phyloP scores from a whole-genome alignment of 2,888 invertebrate species.

The Busseola fusca region DNA sequence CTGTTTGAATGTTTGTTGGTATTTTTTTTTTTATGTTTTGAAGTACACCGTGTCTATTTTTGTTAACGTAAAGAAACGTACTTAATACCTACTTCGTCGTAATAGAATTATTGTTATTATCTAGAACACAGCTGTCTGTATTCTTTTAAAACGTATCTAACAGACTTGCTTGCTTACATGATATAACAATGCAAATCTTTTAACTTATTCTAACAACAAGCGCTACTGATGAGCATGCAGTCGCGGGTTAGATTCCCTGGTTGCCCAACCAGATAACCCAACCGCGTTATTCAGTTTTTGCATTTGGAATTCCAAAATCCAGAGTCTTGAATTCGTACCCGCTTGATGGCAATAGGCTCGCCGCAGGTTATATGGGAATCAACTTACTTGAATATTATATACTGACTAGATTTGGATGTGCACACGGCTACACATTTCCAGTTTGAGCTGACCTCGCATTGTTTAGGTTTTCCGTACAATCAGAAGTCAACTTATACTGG shows the following conservation, averaged over 20 bases:
- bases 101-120: neutral
- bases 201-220: neutral
- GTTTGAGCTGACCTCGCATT: too few relatives aligned
- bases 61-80: neutral
- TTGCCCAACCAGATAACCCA: too few relatives aligned
- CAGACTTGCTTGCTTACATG: neutral
- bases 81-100: neutral
- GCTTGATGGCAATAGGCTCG: neutral
- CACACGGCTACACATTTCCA: too few relatives aligned
- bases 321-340: neutral
- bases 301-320: neutral
- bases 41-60: neutral
- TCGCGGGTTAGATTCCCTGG: neutral
- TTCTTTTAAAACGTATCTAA: neutral
- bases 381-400: neutral
- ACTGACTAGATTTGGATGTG: neutral
- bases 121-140: neutral
- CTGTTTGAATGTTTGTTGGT: neutral
- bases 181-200: too few relatives aligned
- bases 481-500: too few relatives aligned
- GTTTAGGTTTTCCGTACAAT: too few relatives aligned
- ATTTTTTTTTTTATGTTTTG: neutral
- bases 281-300: neutral
- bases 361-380: neutral
- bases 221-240: neutral